Conservation (phyloP, 1,140 invertebrate species). For the Drosophila pseudoananassae region DNA sequence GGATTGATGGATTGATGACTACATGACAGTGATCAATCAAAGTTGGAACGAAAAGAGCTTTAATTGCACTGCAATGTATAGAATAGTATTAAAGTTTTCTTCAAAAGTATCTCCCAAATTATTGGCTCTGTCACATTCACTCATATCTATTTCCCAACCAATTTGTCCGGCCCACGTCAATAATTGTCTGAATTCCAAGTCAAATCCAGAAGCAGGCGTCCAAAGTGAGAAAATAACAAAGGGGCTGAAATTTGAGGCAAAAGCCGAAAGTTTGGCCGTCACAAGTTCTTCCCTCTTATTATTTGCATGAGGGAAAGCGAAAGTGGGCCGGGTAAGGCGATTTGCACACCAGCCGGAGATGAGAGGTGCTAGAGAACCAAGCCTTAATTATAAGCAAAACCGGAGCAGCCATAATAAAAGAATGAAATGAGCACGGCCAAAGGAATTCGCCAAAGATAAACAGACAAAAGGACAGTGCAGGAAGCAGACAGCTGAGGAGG, state of each 20-base stretch:
- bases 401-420: slow-evolving; percentile 54
- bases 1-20: slow-evolving; percentile 43
- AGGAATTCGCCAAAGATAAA: slow-evolving; percentile 75
- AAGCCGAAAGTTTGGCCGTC: slow-evolving; percentile 37
- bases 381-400: slow-evolving; percentile 74
- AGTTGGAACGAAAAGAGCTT: slow-evolving; percentile 19
- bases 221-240: slow-evolving; percentile 22
- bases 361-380: slow-evolving; percentile 40
- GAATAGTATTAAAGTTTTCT: background rate
- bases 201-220: slow-evolving; percentile 37
- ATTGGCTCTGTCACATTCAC: background rate
- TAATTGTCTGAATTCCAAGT: slow-evolving; percentile 33
- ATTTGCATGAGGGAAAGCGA: slow-evolving; percentile 46
- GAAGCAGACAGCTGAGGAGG: slow-evolving; percentile 7
- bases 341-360: slow-evolving; percentile 15
- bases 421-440: slow-evolving; percentile 61
- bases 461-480: slow-evolving; percentile 63
- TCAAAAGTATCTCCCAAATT: background rate
- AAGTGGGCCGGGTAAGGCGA: slow-evolving; percentile 31
- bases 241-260: slow-evolving; percentile 27
- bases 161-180: slow-evolving; percentile 43
- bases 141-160: slow-evolving; percentile 44
- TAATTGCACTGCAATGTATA: background rate
- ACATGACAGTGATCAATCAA: slow-evolving; percentile 49
- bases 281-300: slow-evolving; percentile 63